phyloP scores from a whole-genome alignment of 2,888 invertebrate genomes.

The Leptarthrus brevirostris region DNA sequence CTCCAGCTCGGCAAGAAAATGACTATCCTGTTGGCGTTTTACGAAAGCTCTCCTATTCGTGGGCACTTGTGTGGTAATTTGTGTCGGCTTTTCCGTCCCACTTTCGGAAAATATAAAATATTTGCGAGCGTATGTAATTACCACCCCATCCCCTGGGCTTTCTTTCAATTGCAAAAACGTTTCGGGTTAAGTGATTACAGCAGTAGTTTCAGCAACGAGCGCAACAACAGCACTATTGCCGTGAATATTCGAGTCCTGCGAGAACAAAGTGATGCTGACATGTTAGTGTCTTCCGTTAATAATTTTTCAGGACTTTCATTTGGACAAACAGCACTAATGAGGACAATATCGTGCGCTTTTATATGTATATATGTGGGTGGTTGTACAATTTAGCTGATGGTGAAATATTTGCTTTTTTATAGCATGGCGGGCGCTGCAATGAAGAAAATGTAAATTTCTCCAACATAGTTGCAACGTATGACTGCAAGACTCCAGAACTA shows the following conservation, averaged over 20 bases:
- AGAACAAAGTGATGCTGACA: conserved; percentile 18
- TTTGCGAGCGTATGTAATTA: conserved; percentile 9
- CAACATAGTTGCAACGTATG: background rate
- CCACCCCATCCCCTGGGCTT: conserved; percentile 18
- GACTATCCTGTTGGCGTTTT: background rate
- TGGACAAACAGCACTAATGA: conserved; percentile 35
- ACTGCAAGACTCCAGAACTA: conserved; percentile 7
- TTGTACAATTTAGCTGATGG: conserved; percentile 32
- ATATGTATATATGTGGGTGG: too few relatives aligned
- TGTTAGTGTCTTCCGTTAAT: conserved; percentile 31
- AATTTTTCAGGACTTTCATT: conserved; percentile 38
- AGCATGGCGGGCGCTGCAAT: background rate
- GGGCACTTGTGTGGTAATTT: background rate
- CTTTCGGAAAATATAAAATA: conserved; percentile 23
- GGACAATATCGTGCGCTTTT: conserved; percentile 24
- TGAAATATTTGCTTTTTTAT: conserved; percentile 22
- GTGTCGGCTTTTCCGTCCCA: conserved; percentile 2
- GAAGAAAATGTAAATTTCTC: conserved; percentile 26
- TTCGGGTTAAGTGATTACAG: conserved; percentile 41
- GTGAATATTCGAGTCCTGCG: background rate
- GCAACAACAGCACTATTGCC: conserved; percentile 1
- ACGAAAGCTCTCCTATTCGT: background rate
- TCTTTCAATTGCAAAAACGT: conserved; percentile 28
- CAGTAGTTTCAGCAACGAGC: background rate
- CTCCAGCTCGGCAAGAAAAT: conserved; percentile 15